Conservation (phyloP, 2,888 invertebrate species). For the Watsonalla cultraria region DNA sequence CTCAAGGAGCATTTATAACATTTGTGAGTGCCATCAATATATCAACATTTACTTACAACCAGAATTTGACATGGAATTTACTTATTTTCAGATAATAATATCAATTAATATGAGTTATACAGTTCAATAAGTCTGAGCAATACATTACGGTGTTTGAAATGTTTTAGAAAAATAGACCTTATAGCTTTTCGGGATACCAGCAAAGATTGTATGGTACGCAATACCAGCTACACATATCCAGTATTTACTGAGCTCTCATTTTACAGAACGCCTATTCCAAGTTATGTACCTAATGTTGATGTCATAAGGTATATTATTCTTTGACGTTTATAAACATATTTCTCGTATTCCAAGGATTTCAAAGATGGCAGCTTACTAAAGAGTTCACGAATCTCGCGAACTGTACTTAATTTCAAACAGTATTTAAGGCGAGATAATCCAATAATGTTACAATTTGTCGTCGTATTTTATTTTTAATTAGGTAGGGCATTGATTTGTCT, state of each 20-base stretch:
- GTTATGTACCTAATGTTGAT: too few relatives aligned
- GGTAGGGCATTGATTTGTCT: neutral
- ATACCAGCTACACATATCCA: neutral
- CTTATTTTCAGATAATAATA: too few relatives aligned
- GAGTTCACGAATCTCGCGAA: neutral
- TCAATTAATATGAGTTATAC: too few relatives aligned
- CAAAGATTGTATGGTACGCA: too few relatives aligned
- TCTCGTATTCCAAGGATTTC: neutral
- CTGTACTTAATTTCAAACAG: constrained; percentile 2
- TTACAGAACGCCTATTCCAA: too few relatives aligned
- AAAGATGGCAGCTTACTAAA: neutral
- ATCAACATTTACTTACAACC: neutral
- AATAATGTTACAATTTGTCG: neutral
- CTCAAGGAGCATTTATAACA: neutral
- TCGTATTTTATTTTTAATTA: neutral
- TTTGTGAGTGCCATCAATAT: neutral
- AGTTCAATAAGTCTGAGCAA: too few relatives aligned
- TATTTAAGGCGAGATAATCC: constrained; percentile 10
- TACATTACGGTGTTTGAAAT: neutral
- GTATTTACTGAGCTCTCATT: too few relatives aligned
- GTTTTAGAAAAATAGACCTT: too few relatives aligned
- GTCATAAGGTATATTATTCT: too few relatives aligned
- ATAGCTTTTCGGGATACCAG: too few relatives aligned
- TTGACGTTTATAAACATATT: neutral
- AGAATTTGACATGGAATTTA: too few relatives aligned